phyloP scores from a whole-genome alignment of 1,140 invertebrate species.

The Manduca sexta region DNA sequence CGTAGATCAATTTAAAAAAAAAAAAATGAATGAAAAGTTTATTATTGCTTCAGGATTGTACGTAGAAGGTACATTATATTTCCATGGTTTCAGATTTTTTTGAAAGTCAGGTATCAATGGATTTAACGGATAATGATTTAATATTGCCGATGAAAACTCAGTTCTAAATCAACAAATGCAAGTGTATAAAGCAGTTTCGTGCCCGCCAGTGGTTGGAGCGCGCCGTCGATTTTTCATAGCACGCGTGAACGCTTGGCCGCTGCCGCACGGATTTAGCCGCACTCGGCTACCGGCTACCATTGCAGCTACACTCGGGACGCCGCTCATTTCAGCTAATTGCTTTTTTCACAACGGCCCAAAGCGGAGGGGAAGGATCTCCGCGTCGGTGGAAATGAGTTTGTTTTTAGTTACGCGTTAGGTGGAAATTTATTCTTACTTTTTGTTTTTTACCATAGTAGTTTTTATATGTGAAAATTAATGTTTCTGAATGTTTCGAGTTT shows the following conservation, averaged over 20 bases:
- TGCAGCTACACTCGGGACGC: conserved; percentile 2
- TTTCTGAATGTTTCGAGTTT: too few relatives aligned
- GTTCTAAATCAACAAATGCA: too few relatives aligned
- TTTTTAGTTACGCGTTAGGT: not conserved
- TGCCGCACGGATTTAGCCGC: conserved; percentile 42
- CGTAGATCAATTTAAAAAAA: too few relatives aligned
- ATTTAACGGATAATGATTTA: too few relatives aligned
- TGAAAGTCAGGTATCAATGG: too few relatives aligned
- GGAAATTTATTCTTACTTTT: not conserved
- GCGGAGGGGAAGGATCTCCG: not conserved
- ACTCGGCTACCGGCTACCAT: conserved; percentile 6
- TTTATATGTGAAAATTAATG: too few relatives aligned
- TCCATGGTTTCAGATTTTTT: too few relatives aligned
- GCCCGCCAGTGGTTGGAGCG: conserved; percentile 16
- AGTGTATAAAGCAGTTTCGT: conserved; percentile 9
- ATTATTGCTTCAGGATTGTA: too few relatives aligned
- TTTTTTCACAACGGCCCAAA: conserved; percentile 33
- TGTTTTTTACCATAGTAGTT: too few relatives aligned
- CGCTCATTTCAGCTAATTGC: conserved; percentile 51
- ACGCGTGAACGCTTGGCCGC: conserved; percentile 54
- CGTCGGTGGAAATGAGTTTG: not conserved
- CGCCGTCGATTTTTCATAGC: conserved; percentile 53
- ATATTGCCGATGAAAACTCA: too few relatives aligned
- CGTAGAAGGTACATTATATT: too few relatives aligned
- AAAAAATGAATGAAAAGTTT: too few relatives aligned